A percentile compares a stretch with the other conserved stretches of the same genome.
Conservation (phyloP, 2,797 vertebrate genomes). For the Tachyglossus aculeatus region DNA sequence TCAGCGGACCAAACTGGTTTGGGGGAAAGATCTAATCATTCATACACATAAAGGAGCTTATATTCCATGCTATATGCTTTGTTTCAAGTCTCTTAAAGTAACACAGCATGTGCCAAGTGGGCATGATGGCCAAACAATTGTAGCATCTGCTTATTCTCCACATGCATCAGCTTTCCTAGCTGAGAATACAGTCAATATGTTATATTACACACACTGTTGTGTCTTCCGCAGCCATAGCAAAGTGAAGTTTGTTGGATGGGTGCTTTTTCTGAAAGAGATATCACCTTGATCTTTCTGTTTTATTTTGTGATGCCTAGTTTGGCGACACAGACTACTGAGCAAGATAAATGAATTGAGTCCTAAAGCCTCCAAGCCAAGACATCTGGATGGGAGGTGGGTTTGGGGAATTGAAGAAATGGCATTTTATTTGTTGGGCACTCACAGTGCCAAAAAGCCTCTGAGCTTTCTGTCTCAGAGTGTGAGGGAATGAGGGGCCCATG, state of each 20-base stretch:
- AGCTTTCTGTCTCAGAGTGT: not conserved
- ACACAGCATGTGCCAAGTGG: conserved; percentile 23
- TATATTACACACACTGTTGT: not conserved
- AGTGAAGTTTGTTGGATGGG: not conserved
- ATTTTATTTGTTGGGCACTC: not conserved
- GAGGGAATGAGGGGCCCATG: too few species aligned
- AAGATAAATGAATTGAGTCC: not conserved
- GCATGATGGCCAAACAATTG: conserved; percentile 49
- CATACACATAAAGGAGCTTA: too few species aligned
- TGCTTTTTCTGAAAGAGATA: not conserved
- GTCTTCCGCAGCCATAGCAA: not conserved
- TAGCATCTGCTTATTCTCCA: conserved; percentile 27
- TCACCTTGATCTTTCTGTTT: not conserved
- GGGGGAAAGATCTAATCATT: too few species aligned
- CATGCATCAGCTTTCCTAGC: conserved; percentile 44
- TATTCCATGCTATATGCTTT: conserved; percentile 53
- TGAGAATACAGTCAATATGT: conserved; percentile 27
- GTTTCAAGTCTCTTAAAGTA: conserved; percentile 45
- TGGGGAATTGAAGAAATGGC: too few species aligned
- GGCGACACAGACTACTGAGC: not conserved
- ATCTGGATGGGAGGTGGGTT: not conserved
- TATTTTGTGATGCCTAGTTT: conserved; percentile 2
- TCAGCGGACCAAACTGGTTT: too few species aligned
- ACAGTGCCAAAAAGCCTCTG: not conserved
- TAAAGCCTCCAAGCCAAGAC: not conserved